Evolutionary conservation across 2,797 vertebrate species (phyloP).

Genomic region (Cyclopterus lumpus): DNA sequence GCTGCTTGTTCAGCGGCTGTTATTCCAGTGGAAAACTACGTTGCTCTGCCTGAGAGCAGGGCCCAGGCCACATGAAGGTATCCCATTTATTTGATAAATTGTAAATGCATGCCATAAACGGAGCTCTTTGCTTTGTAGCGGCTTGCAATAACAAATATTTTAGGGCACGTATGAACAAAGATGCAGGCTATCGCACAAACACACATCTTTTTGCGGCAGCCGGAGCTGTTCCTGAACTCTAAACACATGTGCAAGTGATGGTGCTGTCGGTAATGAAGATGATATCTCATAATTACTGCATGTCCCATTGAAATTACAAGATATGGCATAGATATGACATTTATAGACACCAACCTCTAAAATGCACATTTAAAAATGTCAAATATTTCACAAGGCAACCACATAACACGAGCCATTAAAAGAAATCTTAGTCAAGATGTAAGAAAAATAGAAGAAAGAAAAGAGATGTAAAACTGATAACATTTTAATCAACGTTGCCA

Average conservation of each 20-base stretch:
- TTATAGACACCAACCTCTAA: constrained; percentile 32
- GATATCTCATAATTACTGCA: constrained; percentile 67
- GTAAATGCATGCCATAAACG: constrained; percentile 82
- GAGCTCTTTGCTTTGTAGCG: constrained; percentile 77
- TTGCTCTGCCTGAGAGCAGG: constrained; percentile 72
- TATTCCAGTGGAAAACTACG: constrained; percentile 88
- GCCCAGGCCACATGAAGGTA: constrained; percentile 80
- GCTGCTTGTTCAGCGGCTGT: constrained; percentile 87
- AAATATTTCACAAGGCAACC: constrained; percentile 8
- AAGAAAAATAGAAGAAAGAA: constrained; percentile 26
- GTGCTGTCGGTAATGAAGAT: constrained; percentile 72
- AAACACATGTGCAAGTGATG: constrained; percentile 69
- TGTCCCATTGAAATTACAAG: constrained; percentile 51
- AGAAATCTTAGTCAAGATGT: constrained; percentile 16
- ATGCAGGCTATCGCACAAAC: constrained; percentile 68
- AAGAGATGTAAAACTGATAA: constrained; percentile 65
- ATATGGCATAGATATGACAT: constrained; percentile 55
- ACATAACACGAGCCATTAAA: neutral
- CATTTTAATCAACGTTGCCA: constrained; percentile 75
- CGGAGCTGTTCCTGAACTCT: constrained; percentile 66
- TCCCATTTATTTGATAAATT: constrained; percentile 87
- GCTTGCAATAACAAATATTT: constrained; percentile 76
- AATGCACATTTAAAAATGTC: constrained; percentile 9
- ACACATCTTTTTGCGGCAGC: constrained; percentile 77
- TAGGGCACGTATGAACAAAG: constrained; percentile 63